These are phyloP conservation scores for Venusia cambrica DNA, from an alignment of 2,888 invertebrate genomes.

Conservation along the genomic window DNA sequence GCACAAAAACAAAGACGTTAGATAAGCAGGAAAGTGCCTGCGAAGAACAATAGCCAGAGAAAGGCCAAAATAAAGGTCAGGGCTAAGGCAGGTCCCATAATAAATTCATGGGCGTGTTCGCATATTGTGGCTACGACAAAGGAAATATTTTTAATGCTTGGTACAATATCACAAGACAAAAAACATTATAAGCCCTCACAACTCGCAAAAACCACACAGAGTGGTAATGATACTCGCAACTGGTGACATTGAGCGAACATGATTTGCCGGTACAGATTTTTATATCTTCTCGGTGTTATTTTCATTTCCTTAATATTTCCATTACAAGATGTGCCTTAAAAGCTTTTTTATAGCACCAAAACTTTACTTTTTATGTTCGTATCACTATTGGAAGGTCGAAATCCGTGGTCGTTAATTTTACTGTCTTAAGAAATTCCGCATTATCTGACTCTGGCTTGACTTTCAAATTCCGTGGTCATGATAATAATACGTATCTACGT, in stretches of 20 bases:
- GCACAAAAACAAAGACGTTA: conserved; percentile 58
- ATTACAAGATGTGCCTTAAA: conserved; percentile 30
- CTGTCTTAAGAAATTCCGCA: conserved; percentile 21
- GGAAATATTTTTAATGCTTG: conserved; percentile 50
- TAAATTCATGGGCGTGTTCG: conserved; percentile 69
- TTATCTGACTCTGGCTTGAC: conserved; percentile 13
- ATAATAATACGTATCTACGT: conserved; percentile 6
- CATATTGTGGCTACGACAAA: conserved; percentile 54
- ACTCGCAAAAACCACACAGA: conserved; percentile 38
- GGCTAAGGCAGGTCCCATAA: conserved; percentile 56
- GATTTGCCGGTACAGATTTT: conserved; percentile 43
- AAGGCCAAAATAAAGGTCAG: conserved; percentile 72
- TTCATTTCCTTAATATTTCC: conserved; percentile 31
- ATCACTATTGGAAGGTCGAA: conserved; percentile 17
- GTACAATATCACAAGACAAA: conserved; percentile 43
- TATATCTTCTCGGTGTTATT: conserved; percentile 26
- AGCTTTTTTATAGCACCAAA: conserved; percentile 31
- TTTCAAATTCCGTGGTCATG: conserved; percentile 18
- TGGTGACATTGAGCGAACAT: conserved; percentile 48
- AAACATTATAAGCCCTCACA: conserved; percentile 31
- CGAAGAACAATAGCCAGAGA: conserved; percentile 61
- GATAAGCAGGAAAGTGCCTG: conserved; percentile 47
- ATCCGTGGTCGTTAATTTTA: conserved; percentile 20
- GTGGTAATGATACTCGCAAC: no score
- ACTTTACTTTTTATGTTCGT: conserved; percentile 24